Conservation (phyloP, 64 coral and sea anemone genomes). For the Porites australiensis region DNA sequence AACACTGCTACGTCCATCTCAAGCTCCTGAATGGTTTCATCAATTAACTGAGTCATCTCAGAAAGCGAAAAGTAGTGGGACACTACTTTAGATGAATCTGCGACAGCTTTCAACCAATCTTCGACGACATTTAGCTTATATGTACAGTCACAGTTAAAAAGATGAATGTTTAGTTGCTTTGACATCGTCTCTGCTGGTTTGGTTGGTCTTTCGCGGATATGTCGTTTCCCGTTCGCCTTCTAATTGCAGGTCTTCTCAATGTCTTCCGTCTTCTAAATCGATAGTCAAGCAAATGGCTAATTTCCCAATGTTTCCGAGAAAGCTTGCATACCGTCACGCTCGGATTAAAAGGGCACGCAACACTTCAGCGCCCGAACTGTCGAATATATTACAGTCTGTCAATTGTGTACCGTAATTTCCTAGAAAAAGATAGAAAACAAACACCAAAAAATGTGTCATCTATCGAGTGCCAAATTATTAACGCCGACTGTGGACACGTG, state of each 20-base stretch:
- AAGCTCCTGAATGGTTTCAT: neutral
- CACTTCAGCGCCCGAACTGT: neutral
- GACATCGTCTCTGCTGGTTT: neutral
- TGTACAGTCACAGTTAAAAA: conserved; percentile 87
- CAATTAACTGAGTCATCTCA: conserved; percentile 48
- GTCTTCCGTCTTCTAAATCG: neutral
- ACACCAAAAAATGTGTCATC: neutral
- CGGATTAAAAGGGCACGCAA: neutral
- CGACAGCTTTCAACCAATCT: neutral
- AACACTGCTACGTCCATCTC: conserved; percentile 75
- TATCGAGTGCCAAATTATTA: neutral
- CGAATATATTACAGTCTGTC: too few species aligned
- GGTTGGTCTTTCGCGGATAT: neutral
- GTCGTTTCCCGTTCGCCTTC: neutral
- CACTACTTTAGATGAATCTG: neutral
- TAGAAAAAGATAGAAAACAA: neutral
- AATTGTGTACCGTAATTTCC: too few species aligned
- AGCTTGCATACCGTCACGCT: neutral
- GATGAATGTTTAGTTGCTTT: conserved; percentile 25
- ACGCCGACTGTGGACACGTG: neutral
- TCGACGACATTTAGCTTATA: conserved; percentile 55
- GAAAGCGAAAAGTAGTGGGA: conserved; percentile 61
- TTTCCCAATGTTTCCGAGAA: neutral
- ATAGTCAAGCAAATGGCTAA: neutral
- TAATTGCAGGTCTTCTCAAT: too few species aligned